A percentile compares a stretch with the other conserved stretches of the same genome.
These are phyloP conservation scores for Cichladusa arquata DNA, from an alignment of 2,113 vertebrate genomes.

Conservation along the genomic window DNA sequence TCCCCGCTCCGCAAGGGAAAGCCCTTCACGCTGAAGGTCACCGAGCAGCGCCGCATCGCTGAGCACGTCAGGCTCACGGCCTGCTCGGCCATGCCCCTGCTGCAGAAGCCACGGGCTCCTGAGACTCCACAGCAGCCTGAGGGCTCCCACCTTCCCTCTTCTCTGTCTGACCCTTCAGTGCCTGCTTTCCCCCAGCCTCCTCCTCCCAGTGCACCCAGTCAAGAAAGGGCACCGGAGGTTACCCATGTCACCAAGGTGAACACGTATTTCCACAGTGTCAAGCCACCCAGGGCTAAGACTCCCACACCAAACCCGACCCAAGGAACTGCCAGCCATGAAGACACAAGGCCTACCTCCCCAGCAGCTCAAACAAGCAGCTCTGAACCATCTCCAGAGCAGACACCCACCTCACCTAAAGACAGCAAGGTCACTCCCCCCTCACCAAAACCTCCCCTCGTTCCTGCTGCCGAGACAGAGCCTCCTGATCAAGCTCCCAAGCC, in stretches of 20 bases:
- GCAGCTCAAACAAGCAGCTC: neutral
- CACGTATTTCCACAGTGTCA: conserved; percentile 1
- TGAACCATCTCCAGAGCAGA: neutral
- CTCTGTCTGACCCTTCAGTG: accelerated
- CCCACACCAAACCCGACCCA: neutral
- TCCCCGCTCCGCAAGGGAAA: conserved; percentile 71
- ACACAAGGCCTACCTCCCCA: neutral
- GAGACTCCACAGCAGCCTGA: neutral
- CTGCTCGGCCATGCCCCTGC: neutral
- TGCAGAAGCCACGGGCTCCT: neutral
- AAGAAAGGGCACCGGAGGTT: neutral
- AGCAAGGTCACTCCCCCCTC: neutral
- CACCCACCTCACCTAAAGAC: accelerated
- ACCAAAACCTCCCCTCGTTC: neutral
- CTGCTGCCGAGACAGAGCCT: neutral
- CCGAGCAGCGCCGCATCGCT: conserved; percentile 13
- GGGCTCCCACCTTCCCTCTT: neutral
- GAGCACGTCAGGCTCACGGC: conserved; percentile 40
- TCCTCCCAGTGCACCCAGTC: neutral
- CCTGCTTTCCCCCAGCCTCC: neutral
- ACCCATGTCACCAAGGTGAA: neutral
- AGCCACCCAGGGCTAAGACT: neutral
- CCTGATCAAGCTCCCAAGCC: neutral
- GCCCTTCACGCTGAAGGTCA: conserved; percentile 62
- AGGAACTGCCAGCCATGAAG: neutral